A percentile compares a stretch with the other conserved stretches of the same genome.
Evolutionary conservation across 1,140 invertebrate genomes (phyloP).

Genomic region (Drosophila malerkotliana): DNA sequence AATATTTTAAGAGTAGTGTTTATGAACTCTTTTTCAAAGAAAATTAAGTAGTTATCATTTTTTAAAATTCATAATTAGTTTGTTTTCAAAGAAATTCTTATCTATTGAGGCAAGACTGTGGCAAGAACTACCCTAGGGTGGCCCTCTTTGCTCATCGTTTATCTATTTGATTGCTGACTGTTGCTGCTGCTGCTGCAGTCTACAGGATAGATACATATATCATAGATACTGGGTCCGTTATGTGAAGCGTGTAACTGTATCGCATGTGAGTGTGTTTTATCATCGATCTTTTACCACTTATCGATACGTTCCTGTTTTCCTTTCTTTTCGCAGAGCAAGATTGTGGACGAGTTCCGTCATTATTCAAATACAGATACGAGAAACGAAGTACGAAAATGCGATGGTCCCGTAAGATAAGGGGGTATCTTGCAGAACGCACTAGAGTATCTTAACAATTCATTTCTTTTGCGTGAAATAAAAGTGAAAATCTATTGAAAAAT

Average conservation of each 20-base stretch:
- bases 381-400: slow-evolving; percentile 11
- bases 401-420: slow-evolving; percentile 13
- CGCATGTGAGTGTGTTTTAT: slow-evolving; percentile 34
- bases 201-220: background rate
- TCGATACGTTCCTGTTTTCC: slow-evolving; percentile 24
- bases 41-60: background rate
- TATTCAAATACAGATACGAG: slow-evolving; percentile 44
- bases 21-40: background rate
- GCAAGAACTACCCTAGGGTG: slow-evolving; percentile 7
- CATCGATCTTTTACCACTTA: slow-evolving; percentile 43
- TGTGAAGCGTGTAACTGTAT: slow-evolving; percentile 38
- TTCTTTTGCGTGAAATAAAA: slow-evolving; percentile 44
- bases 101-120: slow-evolving; percentile 12
- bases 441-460: background rate
- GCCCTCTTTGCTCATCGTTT: slow-evolving; percentile 38
- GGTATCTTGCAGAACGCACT: background rate
- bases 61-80: background rate
- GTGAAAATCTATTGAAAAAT: slow-evolving; percentile 56
- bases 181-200: slow-evolving; percentile 14
- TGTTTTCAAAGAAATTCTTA: background rate
- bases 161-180: slow-evolving; percentile 56
- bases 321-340: slow-evolving; percentile 13
- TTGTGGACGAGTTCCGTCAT: slow-evolving; percentile 25
- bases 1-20: no score
- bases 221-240: slow-evolving; percentile 42